Evolutionary conservation across 1,140 invertebrate species (phyloP).

Genomic region (Trachymyrmex cornetzi): DNA sequence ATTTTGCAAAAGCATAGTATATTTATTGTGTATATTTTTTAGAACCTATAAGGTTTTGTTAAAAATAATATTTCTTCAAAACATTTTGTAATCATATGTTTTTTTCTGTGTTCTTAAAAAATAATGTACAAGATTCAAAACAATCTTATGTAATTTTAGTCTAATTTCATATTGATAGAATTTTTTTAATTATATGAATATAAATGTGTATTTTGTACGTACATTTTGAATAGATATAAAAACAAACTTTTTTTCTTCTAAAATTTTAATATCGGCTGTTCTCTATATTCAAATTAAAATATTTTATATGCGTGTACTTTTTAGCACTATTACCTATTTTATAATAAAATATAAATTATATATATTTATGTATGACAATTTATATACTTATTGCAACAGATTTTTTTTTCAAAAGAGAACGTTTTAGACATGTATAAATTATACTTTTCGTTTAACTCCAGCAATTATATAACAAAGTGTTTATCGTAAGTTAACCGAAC

Average conservation of each 20-base stretch:
- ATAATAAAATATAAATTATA: not conserved
- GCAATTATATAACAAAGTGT: not conserved
- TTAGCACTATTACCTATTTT: constrained; percentile 28
- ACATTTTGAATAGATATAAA: constrained; percentile 24
- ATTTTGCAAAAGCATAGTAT: not conserved
- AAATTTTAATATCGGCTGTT: constrained; percentile 41
- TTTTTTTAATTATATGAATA: constrained; percentile 11
- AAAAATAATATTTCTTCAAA: no score
- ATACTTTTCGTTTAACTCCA: not conserved
- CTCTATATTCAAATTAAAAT: constrained; percentile 40
- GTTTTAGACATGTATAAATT: not conserved
- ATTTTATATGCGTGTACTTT: constrained; percentile 48
- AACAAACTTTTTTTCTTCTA: constrained; percentile 5
- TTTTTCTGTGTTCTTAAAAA: not conserved
- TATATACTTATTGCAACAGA: constrained; percentile 25
- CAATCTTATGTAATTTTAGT: not conserved
- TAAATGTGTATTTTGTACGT: constrained; percentile 43
- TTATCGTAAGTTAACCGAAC: constrained; percentile 2
- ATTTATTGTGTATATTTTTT: not conserved
- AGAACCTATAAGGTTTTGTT: not conserved
- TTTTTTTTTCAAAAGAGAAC: constrained; percentile 25
- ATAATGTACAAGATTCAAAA: constrained; percentile 15
- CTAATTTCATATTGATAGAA: constrained; percentile 2
- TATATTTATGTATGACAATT: constrained; percentile 30
- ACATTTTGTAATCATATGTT: not conserved